Evolutionary conservation across 2,113 vertebrate genomes (phyloP).

Genomic region (Syngnathus typhle): DNA sequence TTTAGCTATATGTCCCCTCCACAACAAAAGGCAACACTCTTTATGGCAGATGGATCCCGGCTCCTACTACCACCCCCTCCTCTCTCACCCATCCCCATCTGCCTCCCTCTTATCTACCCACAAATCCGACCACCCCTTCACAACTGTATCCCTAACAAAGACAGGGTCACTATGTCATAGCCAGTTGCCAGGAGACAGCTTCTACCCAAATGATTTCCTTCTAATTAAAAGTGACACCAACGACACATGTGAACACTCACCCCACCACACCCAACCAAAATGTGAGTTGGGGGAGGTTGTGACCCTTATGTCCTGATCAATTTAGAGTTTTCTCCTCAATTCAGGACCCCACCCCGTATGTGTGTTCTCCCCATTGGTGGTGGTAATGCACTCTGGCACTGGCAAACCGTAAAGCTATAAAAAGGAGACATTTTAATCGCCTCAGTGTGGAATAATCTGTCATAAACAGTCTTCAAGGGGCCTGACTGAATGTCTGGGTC

Average conservation of each 20-base stretch:
- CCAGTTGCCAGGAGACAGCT: slow-evolving; percentile 29
- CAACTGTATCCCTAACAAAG: slow-evolving; percentile 47
- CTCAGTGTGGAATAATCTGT: slow-evolving; percentile 28
- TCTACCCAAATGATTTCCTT: slow-evolving; percentile 43
- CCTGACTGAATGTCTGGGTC: not conserved
- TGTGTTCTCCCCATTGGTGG: slow-evolving; percentile 1
- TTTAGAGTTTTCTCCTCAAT: slow-evolving; percentile 17
- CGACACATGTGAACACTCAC: slow-evolving; percentile 10
- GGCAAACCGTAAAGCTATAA: slow-evolving; percentile 19
- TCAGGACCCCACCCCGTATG: not conserved
- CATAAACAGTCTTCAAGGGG: slow-evolving; percentile 12
- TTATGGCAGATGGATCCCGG: slow-evolving; percentile 53
- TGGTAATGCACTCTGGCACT: slow-evolving; percentile 18
- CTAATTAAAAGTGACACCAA: slow-evolving; percentile 44
- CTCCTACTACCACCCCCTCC: not conserved
- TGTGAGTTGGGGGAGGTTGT: slow-evolving; percentile 13
- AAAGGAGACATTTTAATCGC: slow-evolving; percentile 22
- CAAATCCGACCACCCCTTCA: not conserved
- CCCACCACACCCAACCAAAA: not conserved
- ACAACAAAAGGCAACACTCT: slow-evolving; percentile 53
- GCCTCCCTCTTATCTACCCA: slow-evolving; percentile 1
- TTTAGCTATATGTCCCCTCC: slow-evolving; percentile 49
- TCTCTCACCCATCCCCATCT: slow-evolving; percentile 14
- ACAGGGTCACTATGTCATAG: slow-evolving; percentile 5
- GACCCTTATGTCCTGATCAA: slow-evolving; percentile 41